Evolutionary conservation across 2,113 vertebrate genomes (phyloP).

Genomic region (Lonchura striata): DNA sequence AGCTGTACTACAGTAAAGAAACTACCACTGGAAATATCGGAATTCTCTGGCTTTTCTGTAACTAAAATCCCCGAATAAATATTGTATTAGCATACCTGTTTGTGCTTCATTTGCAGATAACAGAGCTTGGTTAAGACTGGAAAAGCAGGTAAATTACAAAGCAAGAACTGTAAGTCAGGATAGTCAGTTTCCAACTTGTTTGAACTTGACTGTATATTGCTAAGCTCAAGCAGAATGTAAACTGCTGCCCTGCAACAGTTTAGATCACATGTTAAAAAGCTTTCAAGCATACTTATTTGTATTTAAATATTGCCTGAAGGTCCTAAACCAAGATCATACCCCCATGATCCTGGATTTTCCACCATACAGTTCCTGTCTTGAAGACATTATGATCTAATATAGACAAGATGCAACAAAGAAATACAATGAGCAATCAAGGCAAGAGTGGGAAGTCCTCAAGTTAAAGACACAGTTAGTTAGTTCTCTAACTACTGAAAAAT

Average conservation of each 20-base stretch:
- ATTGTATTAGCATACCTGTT: background rate
- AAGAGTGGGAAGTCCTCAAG: background rate
- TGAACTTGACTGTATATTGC: conserved; percentile 8
- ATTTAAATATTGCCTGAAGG: conserved; percentile 10
- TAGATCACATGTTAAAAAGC: background rate
- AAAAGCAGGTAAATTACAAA: conserved; percentile 18
- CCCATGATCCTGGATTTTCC: background rate
- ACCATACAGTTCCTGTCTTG: background rate
- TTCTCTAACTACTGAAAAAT: conserved; percentile 21
- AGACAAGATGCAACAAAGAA: conserved; percentile 29
- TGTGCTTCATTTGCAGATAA: conserved; percentile 30
- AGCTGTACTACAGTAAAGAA: background rate
- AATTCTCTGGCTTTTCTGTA: background rate
- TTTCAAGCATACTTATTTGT: conserved; percentile 17
- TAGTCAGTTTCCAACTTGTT: conserved; percentile 15
- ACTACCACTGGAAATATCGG: background rate
- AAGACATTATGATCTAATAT: background rate
- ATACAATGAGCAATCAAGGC: background rate
- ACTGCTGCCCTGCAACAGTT: conserved; percentile 33
- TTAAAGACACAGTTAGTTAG: conserved; percentile 13
- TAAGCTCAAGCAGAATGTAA: conserved; percentile 4
- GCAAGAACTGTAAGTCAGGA: background rate
- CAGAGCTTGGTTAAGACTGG: background rate
- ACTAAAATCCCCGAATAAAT: background rate
- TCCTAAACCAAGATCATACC: background rate